These are phyloP conservation scores for Cherax destructor DNA, from an alignment of 1,140 invertebrate genomes.

Conservation along the genomic window DNA sequence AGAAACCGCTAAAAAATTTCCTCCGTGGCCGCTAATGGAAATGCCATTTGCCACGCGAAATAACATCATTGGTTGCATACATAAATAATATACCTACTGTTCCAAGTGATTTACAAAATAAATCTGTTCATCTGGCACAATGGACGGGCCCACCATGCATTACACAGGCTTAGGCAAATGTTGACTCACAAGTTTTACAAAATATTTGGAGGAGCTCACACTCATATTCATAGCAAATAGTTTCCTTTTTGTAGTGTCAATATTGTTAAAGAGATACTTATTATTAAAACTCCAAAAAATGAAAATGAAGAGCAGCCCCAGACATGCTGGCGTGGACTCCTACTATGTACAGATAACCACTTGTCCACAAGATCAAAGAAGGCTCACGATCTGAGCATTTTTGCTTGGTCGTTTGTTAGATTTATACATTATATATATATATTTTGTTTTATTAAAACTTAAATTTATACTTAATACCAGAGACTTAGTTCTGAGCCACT, in stretches of 20 bases:
- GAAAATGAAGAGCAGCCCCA: neutral
- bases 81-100: neutral
- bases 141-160: conserved; percentile 25
- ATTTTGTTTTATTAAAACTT: neutral
- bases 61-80: conserved; percentile 8
- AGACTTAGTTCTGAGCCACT: neutral
- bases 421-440: conserved; percentile 8
- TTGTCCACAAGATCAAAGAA: neutral
- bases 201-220: conserved; percentile 15
- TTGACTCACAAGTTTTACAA: conserved; percentile 25
- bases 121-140: conserved; percentile 34
- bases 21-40: neutral
- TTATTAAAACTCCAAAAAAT: neutral
- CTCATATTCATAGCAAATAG: conserved; percentile 11
- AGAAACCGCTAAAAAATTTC: conserved; percentile 17
- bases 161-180: conserved; percentile 25
- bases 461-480: neutral
- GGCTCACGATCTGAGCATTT: neutral
- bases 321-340: neutral
- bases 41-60: neutral
- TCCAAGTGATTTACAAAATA: conserved; percentile 8
- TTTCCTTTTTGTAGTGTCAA: neutral
- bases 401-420: neutral
- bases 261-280: neutral
- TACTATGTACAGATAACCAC: neutral